phyloP scores from a whole-genome alignment of 2,797 vertebrate species.

The Pangasius macronema region DNA sequence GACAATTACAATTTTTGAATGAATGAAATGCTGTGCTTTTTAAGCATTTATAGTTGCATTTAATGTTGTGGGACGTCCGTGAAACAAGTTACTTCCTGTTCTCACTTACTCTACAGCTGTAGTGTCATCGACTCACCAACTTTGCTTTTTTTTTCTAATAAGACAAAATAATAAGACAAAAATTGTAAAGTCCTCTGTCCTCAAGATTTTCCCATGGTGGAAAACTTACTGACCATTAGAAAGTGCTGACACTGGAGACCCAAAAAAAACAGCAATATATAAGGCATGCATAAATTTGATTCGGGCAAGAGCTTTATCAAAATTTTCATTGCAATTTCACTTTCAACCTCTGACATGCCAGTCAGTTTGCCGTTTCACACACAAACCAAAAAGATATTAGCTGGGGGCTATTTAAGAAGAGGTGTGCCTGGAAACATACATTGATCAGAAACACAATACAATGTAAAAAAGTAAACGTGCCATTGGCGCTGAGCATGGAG shows the following conservation, averaged over 20 bases:
- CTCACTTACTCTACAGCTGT: not conserved
- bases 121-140: not conserved
- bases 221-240: not conserved
- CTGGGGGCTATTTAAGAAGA: not conserved
- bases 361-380: not conserved
- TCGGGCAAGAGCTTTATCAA: not conserved
- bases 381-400: too few relatives aligned
- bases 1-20: not conserved
- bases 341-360: not conserved
- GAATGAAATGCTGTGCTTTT: not conserved
- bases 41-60: not conserved
- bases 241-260: not conserved
- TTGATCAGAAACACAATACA: not conserved
- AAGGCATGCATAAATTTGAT: not conserved
- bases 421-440: not conserved
- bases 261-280: too few relatives aligned
- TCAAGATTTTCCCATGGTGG: not conserved
- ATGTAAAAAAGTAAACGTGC: not conserved
- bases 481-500: not conserved
- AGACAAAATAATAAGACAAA: not conserved
- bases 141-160: not conserved
- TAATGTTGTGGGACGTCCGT: not conserved
- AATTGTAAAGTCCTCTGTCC: not conserved
- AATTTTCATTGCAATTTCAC: not conserved
- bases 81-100: not conserved